Evolutionary conservation across 2,888 invertebrate species (phyloP).

Genomic region (Tachina lurida): DNA sequence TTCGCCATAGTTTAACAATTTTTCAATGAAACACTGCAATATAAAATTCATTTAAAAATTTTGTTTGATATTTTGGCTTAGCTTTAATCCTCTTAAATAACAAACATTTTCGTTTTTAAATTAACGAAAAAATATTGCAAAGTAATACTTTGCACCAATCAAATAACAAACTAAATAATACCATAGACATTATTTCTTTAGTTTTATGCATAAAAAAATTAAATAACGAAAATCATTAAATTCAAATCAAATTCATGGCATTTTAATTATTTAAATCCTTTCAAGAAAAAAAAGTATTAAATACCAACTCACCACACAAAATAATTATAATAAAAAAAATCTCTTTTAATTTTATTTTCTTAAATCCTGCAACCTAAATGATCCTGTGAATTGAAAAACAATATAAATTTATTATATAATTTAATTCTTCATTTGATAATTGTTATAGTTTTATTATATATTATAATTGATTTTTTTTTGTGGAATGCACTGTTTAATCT

Average conservation of each 20-base stretch:
- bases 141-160: constrained; percentile 26
- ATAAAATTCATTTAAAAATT: not conserved
- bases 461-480: constrained; percentile 47
- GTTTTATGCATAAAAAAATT: constrained; percentile 14
- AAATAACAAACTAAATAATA: constrained; percentile 33
- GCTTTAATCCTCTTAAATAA: not conserved
- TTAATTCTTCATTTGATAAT: constrained; percentile 49
- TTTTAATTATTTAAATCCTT: constrained; percentile 74
- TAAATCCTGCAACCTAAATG: constrained; percentile 44
- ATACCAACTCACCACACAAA: constrained; percentile 83
- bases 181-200: constrained; percentile 39
- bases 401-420: constrained; percentile 47
- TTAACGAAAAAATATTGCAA: constrained; percentile 17
- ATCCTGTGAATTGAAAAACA: constrained; percentile 35
- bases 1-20: no score
- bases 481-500: constrained; percentile 66
- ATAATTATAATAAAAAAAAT: constrained; percentile 73
- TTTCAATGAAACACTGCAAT: no score
- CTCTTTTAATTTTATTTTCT: constrained; percentile 19
- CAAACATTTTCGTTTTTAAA: not conserved
- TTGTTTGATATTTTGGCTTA: not conserved
- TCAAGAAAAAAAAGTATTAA: constrained; percentile 65
- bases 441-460: constrained; percentile 46
- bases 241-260: constrained; percentile 65
- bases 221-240: constrained; percentile 42